These are phyloP conservation scores for Cyphomyrus plagiostoma DNA, from an alignment of 2,113 vertebrate genomes.

Conservation along the genomic window DNA sequence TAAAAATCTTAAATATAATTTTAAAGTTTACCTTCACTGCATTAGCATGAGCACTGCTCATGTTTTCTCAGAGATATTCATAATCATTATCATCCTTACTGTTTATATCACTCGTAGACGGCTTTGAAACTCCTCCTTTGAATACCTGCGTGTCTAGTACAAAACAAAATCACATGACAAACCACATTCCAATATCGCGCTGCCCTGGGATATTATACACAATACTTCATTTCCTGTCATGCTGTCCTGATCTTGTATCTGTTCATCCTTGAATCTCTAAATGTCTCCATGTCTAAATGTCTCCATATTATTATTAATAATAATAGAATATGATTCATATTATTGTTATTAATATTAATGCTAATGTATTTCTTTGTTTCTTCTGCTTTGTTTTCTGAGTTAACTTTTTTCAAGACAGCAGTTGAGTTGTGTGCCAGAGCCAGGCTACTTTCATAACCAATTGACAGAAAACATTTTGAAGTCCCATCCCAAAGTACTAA, in stretches of 20 bases:
- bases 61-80: not conserved
- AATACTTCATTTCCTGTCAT: too few relatives aligned
- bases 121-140: too few relatives aligned
- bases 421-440: not conserved
- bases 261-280: not conserved
- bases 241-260: not conserved
- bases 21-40: not conserved
- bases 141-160: too few relatives aligned
- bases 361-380: too few relatives aligned
- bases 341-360: too few relatives aligned
- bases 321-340: too few relatives aligned
- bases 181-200: not conserved
- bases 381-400: not conserved
- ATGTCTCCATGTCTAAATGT: not conserved
- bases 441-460: too few relatives aligned
- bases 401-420: not conserved
- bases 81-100: not conserved
- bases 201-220: not conserved
- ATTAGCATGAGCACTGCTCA: not conserved
- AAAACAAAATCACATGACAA: not conserved
- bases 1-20: too few relatives aligned
- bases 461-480: not conserved
- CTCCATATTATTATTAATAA: too few relatives aligned
- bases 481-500: not conserved
- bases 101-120: not conserved